Conservation (phyloP, 2,797 vertebrate genomes). For the Glyptemys insculpta region DNA sequence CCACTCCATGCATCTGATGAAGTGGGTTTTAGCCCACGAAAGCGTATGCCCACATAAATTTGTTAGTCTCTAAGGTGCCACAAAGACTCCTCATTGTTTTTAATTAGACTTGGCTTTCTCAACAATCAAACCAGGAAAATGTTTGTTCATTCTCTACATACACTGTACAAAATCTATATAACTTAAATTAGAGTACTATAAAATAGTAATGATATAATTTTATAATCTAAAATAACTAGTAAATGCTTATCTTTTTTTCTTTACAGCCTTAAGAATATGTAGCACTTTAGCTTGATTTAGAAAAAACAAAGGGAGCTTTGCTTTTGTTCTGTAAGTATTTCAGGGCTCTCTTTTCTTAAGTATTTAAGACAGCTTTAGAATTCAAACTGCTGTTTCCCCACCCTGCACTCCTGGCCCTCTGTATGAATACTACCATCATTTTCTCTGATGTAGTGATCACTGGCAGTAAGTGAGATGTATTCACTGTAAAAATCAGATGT, state of each 20-base stretch:
- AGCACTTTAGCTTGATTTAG: background rate
- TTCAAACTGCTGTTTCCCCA: background rate
- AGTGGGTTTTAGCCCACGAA: too few relatives aligned
- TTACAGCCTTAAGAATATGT: background rate
- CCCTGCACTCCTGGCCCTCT: background rate
- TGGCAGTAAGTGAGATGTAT: slow-evolving; percentile 17
- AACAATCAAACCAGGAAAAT: background rate
- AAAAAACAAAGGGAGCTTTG: background rate
- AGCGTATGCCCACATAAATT: too few relatives aligned
- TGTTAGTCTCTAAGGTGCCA: too few relatives aligned
- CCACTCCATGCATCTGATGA: too few relatives aligned
- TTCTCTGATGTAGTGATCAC: background rate
- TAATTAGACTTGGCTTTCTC: background rate
- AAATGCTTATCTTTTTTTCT: background rate
- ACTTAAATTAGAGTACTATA: background rate
- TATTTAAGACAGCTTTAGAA: background rate
- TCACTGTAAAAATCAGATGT: slow-evolving; percentile 45
- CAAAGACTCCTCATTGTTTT: too few relatives aligned
- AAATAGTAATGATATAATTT: background rate
- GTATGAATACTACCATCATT: background rate
- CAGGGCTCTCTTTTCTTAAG: background rate
- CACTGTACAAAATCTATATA: background rate
- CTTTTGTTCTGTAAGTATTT: background rate
- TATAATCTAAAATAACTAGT: background rate
- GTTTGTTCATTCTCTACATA: background rate